Evolutionary conservation across 2,888 invertebrate species (phyloP), one percentile per base, ranked within the genome.

Genomic region (Busseola fusca): DNA sequence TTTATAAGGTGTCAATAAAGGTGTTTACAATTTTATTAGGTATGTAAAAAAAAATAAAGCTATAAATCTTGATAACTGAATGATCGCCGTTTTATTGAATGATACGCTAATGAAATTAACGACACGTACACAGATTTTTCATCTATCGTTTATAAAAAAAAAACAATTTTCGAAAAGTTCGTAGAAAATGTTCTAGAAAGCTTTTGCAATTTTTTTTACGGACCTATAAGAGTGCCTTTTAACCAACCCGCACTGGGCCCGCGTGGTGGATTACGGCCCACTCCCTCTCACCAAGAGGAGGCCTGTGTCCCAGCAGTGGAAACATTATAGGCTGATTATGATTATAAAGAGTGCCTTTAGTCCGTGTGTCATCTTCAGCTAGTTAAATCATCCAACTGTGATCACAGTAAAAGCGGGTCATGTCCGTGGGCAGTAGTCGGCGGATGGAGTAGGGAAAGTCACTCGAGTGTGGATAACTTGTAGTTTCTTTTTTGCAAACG

Each of bases 401-500:
- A 87, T 82, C 86, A 83, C 86, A 87, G 91, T 91, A 93, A 94
- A 95, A 95, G 92, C 93, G 86, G 94, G 95, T 93, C 95, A 93
- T 88, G 90, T 91, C 91, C 90, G 86, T 87, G 90, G 87, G 87
- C 89, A 86, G 86, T 78, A 81, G 86, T 57, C 76, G 78, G 74
- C 73, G 81, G 81, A 82, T 84, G 86, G 71, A 86, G 88, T 88
- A 93, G 94, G 93, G 94, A 95, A 95, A 95, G 95, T 93, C 90
- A 89, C 76, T 88, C 88, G 85, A 89, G 90, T 90, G 89, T 90
- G 89, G 88, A 77, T 84, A 85, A 86, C 84, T 89, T 81, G 89
- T 88, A 89, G 93, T 93, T 94, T 93, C 92, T 91, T 93, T 92
- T 94, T 94, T 89, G 94, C 93, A 92, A 93, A 84, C 90, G 88